A percentile compares a stretch with the other conserved stretches of the same genome.
Evolutionary conservation across 2,797 vertebrate species (phyloP).

Genomic region (Sitta carolinensis): DNA sequence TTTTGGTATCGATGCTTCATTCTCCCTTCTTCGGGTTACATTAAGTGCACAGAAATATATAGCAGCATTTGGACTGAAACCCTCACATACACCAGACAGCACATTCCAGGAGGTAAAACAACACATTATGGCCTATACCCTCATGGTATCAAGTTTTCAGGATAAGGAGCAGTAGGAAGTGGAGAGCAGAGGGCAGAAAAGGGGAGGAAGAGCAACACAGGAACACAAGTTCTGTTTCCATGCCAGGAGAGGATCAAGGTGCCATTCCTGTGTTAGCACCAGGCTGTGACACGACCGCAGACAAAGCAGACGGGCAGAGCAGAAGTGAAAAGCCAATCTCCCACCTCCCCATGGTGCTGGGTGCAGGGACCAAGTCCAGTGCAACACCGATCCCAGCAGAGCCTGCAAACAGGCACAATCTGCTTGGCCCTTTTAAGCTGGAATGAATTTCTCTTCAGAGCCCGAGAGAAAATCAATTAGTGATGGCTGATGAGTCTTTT

Average conservation of each 20-base stretch:
- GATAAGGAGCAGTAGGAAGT: slow-evolving; percentile 77
- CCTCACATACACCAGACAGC: slow-evolving; percentile 79
- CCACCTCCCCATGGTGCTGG: slow-evolving; percentile 3
- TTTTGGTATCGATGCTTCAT: slow-evolving; percentile 78
- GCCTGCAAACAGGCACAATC: slow-evolving; percentile 8
- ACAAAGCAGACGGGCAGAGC: slow-evolving; percentile 69
- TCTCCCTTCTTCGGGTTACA: slow-evolving; percentile 79
- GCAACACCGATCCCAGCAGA: background rate
- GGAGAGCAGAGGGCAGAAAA: slow-evolving; percentile 73
- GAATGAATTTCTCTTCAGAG: slow-evolving; percentile 24
- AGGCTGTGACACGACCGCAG: slow-evolving; percentile 37
- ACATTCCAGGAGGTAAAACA: slow-evolving; percentile 80
- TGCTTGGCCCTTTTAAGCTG: slow-evolving; percentile 5
- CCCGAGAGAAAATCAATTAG: slow-evolving; percentile 30
- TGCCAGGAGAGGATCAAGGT: slow-evolving; percentile 72
- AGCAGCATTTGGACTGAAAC: slow-evolving; percentile 86
- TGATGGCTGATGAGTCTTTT: slow-evolving; percentile 45
- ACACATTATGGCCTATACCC: slow-evolving; percentile 75
- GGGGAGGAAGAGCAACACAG: slow-evolving; percentile 63
- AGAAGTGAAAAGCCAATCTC: slow-evolving; percentile 63
- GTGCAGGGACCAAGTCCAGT: slow-evolving; percentile 28
- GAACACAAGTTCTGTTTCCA: slow-evolving; percentile 69
- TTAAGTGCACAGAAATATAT: slow-evolving; percentile 86
- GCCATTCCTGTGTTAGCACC: slow-evolving; percentile 73
- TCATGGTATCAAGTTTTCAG: slow-evolving; percentile 79